These are phyloP conservation scores for Neomicropteryx cornuta DNA, from an alignment of 1,140 invertebrate genomes.

Conservation along the genomic window DNA sequence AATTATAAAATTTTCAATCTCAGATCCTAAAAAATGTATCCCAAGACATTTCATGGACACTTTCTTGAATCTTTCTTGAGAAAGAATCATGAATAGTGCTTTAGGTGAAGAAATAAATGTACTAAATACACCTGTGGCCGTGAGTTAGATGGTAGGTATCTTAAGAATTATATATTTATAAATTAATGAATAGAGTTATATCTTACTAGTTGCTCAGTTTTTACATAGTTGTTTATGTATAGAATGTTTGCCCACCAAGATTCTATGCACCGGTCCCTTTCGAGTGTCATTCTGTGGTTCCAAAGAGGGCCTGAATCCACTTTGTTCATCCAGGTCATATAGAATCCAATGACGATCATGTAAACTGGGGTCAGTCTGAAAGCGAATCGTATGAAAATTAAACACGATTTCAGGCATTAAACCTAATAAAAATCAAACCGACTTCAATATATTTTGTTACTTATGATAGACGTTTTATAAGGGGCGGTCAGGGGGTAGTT, in stretches of 20 bases:
- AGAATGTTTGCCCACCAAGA: slow-evolving; percentile 80
- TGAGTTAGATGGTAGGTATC: no score
- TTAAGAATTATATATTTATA: slow-evolving; percentile 14
- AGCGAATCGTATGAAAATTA: slow-evolving; percentile 15
- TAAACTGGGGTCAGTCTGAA: slow-evolving; percentile 60
- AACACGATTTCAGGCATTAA: neutral
- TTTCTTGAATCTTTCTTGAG: no score
- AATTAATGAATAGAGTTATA: neutral
- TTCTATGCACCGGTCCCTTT: slow-evolving; percentile 51
- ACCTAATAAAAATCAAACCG: slow-evolving; percentile 8
- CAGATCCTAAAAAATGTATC: no score
- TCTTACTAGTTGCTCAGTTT: slow-evolving; percentile 51
- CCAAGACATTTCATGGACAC: no score
- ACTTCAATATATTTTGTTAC: no score
- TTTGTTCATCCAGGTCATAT: slow-evolving; percentile 54
- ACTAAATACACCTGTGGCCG: no score
- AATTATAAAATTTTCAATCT: no score
- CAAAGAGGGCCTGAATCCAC: slow-evolving; percentile 56
- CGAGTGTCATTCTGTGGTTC: slow-evolving; percentile 43
- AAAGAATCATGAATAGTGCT: no score
- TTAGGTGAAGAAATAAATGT: no score
- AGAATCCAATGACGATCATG: slow-evolving; percentile 52
- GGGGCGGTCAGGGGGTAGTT: no score
- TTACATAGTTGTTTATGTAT: slow-evolving; percentile 76
- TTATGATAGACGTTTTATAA: no score